phyloP scores from a whole-genome alignment of 2,888 invertebrate genomes.

The Ecliptopera silaceata region DNA sequence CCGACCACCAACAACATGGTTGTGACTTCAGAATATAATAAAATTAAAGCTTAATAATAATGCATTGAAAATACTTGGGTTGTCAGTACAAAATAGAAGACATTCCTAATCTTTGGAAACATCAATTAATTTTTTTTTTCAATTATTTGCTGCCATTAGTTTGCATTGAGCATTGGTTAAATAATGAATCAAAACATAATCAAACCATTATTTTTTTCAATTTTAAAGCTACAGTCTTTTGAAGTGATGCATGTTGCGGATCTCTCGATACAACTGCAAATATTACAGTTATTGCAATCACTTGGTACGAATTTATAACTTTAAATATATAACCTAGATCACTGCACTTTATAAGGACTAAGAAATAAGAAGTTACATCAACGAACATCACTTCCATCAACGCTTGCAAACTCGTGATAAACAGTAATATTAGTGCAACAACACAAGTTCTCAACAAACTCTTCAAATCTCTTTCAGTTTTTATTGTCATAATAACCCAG shows the following conservation, averaged over 20 bases:
- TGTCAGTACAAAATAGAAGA: no score
- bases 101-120: neutral
- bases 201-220: conserved; percentile 14
- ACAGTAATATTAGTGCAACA: conserved; percentile 54
- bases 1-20: no score
- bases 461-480: conserved; percentile 23
- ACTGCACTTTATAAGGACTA: conserved; percentile 1
- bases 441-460: conserved; percentile 39
- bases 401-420: conserved; percentile 59
- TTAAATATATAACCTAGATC: conserved; percentile 30
- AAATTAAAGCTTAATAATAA: neutral
- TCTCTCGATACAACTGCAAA: conserved; percentile 28
- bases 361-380: conserved; percentile 45
- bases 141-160: conserved; percentile 3
- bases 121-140: neutral
- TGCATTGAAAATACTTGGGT: neutral
- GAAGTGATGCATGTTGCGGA: conserved; percentile 11
- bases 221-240: conserved; percentile 16
- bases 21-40: neutral
- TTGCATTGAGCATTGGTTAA: neutral
- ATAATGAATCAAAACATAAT: no score
- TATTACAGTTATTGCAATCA: conserved; percentile 25
- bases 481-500: conserved; percentile 41
- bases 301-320: conserved; percentile 41
- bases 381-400: conserved; percentile 54